These are phyloP conservation scores for Melanotaenia boesemani DNA, from an alignment of 2,797 vertebrate species.

Conservation along the genomic window DNA sequence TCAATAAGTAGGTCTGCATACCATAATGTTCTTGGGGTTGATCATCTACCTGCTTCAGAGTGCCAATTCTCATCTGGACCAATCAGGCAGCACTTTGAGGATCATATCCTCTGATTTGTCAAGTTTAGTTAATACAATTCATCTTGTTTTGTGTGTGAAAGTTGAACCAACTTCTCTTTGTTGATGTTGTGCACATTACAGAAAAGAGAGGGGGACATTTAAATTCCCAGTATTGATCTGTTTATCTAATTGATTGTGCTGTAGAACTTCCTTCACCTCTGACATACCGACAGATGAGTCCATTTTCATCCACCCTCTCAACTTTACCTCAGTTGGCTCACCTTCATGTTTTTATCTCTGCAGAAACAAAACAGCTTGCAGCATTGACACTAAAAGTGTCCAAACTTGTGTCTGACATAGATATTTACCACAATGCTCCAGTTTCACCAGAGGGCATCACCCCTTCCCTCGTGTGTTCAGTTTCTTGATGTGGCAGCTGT, in stretches of 20 bases:
- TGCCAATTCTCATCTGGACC: too few relatives aligned
- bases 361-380: not conserved
- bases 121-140: too few relatives aligned
- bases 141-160: not conserved
- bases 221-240: constrained; percentile 42
- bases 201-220: constrained; percentile 3
- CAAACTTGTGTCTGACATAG: too few relatives aligned
- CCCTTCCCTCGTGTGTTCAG: too few relatives aligned
- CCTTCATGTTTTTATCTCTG: not conserved
- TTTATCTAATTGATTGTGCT: constrained; percentile 9
- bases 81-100: too few relatives aligned
- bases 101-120: too few relatives aligned
- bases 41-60: too few relatives aligned
- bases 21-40: too few relatives aligned
- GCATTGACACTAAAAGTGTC: not conserved
- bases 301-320: constrained; percentile 5
- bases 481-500: too few relatives aligned
- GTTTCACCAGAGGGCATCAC: too few relatives aligned
- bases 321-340: constrained; percentile 38
- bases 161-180: not conserved
- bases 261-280: constrained; percentile 42
- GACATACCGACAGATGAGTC: constrained; percentile 14
- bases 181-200: not conserved
- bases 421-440: too few relatives aligned
- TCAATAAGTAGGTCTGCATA: too few relatives aligned